A percentile compares a stretch with the other conserved stretches of the same genome.
Conservation (phyloP, 2,113 vertebrate genomes). For the Forbesichthys agassizii region DNA sequence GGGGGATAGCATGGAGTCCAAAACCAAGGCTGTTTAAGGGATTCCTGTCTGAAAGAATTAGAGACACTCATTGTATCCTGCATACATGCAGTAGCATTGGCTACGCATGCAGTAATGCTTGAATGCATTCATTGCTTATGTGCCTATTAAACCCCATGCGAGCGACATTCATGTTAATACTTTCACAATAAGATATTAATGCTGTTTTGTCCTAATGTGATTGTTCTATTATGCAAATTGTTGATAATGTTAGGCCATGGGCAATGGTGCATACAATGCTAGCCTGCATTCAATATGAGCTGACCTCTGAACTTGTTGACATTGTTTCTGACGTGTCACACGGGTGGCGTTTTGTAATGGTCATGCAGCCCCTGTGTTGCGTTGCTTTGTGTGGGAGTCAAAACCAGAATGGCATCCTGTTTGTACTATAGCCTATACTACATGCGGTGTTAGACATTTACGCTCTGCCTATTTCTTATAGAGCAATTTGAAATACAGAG, state of each 20-base stretch:
- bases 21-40: conserved; percentile 80
- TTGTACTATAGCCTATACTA: conserved; percentile 58
- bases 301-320: neutral
- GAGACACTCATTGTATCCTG: too few species aligned
- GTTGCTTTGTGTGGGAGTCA: conserved; percentile 53
- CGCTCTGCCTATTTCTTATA: conserved; percentile 70
- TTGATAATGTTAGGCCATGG: too few species aligned
- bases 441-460: conserved; percentile 67
- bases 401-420: conserved; percentile 40
- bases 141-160: conserved; percentile 46
- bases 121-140: conserved; percentile 27
- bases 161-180: conserved; percentile 45
- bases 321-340: conserved; percentile 30
- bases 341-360: conserved; percentile 47
- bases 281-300: too few species aligned
- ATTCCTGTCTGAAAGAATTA: conserved; percentile 78
- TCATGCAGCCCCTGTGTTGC: conserved; percentile 31
- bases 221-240: too few species aligned
- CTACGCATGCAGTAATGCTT: conserved; percentile 11
- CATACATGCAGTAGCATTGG: conserved; percentile 28
- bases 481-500: conserved; percentile 64
- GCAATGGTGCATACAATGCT: neutral
- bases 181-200: conserved; percentile 12
- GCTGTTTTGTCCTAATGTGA: neutral
- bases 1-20: conserved; percentile 69